Evolutionary conservation across 2,797 vertebrate species (phyloP).

Genomic region (Moxostoma hubbsi): DNA sequence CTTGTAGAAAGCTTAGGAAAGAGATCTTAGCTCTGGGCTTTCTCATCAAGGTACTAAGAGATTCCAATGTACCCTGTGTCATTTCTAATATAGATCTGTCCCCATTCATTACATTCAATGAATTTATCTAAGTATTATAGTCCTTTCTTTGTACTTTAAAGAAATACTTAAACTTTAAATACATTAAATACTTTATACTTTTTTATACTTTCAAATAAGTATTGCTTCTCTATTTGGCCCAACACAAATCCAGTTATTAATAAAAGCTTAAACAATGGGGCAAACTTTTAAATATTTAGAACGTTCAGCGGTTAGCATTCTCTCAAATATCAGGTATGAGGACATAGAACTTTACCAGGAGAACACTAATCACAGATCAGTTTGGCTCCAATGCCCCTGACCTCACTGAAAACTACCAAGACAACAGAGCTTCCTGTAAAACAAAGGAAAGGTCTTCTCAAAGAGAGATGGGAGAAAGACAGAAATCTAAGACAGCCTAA

Average conservation of each 20-base stretch:
- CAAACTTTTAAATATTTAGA: slow-evolving; percentile 52
- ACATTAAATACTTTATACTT: no score
- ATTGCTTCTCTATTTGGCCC: background rate
- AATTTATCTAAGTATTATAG: background rate
- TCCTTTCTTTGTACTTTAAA: background rate
- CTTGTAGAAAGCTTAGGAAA: slow-evolving; percentile 5
- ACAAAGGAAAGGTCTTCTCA: background rate
- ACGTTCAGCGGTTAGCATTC: slow-evolving; percentile 24
- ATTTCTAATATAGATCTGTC: slow-evolving; percentile 16
- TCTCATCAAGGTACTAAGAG: slow-evolving; percentile 15
- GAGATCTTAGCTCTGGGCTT: background rate
- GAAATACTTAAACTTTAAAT: no score
- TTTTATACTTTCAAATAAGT: background rate
- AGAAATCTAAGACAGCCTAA: background rate
- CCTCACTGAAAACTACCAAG: background rate
- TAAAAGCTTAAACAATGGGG: slow-evolving; percentile 31
- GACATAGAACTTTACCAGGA: slow-evolving; percentile 34
- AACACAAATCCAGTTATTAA: slow-evolving; percentile 27
- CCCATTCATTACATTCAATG: background rate
- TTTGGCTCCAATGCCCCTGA: slow-evolving; percentile 4
- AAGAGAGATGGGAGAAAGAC: background rate
- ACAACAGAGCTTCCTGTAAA: background rate
- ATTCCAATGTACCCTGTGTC: background rate
- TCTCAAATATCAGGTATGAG: slow-evolving; percentile 38
- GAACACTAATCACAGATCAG: slow-evolving; percentile 38